Base-by-base conservation (phyloP, 1,140 invertebrate genomes). In the Pentalonia nigronervosa region DNA sequence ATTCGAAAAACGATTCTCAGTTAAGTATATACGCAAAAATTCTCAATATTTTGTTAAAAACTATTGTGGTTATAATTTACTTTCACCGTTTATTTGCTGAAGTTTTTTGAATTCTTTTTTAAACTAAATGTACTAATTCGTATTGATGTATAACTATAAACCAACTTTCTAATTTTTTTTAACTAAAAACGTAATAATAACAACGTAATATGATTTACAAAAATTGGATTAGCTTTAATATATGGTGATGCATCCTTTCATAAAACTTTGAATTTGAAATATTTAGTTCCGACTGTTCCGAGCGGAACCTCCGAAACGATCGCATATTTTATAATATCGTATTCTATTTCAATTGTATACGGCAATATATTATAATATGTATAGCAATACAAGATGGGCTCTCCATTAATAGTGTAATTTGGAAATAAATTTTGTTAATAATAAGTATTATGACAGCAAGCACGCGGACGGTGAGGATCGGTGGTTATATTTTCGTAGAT, bases 381-480 rank as follows among this genome's bases (percentile, higher is more conserved):
- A 36, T 36, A 83, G 34, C 8, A 36, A 20, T 23, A 83, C n/a
- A 83, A 83, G 76, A 83, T 8, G 34, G 6, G 20, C 20, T 7
- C n/a, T 21, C 34, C 34, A 34, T 34, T 20, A 36, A n/a, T n/a
- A 83, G 76, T 36, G 76, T 36, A 23, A 34, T 8, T 83, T 36
- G 76, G 76, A 83, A 83, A 83, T 83, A 83, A 83, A 83, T 84
- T 84, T 25, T 45, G 9, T 41, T 84, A 84, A 84, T 36, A 84
- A 11, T 41, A 84, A 41, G 76, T 36, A n/a, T 23, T 36, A 7
- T 83, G 76, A 83, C 76, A 36, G 83, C 9, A 41, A 84, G 45
- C 34, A 84, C 41, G 83, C 83, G 9, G 76, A 83, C 34, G 20
- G 9, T 34, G 41, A 84, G 83, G 23, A 84, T 45, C 41, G 23